Evolutionary conservation across 2,888 invertebrate genomes (phyloP).

Genomic region (Aphodius sticticus): DNA sequence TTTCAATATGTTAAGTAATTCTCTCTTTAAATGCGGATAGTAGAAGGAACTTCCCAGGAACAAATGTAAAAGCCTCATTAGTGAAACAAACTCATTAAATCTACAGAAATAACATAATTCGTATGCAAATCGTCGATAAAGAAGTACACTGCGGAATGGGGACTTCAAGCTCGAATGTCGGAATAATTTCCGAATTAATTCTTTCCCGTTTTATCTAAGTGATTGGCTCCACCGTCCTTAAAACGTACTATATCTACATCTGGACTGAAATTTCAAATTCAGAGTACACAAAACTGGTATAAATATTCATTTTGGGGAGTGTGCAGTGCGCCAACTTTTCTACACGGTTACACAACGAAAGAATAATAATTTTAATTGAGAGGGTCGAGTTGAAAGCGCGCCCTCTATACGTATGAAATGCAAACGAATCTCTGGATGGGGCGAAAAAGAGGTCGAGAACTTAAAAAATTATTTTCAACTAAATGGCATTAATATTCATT

Average conservation of each 20-base stretch:
- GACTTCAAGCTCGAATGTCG: background rate
- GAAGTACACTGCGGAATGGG: background rate
- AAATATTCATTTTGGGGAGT: slow-evolving; percentile 30
- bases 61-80: too few species aligned
- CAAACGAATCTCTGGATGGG: background rate
- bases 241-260: background rate
- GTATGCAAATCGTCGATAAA: background rate
- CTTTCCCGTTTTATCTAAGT: background rate
- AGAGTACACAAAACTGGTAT: slow-evolving; percentile 31
- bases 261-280: slow-evolving; percentile 25
- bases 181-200: background rate
- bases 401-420: slow-evolving; percentile 15
- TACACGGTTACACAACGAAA: slow-evolving; percentile 17
- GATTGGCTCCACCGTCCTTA: slow-evolving; percentile 13
- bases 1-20: too few species aligned
- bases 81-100: too few species aligned
- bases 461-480: slow-evolving; percentile 5
- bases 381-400: background rate
- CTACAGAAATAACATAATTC: too few species aligned
- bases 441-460: slow-evolving; percentile 8
- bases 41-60: too few species aligned
- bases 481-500: slow-evolving; percentile 20
- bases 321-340: slow-evolving; percentile 20
- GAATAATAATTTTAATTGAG: slow-evolving; percentile 30
- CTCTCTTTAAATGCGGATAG: too few species aligned